Evolutionary conservation across 2,797 vertebrate species (phyloP).

Genomic region (Momotus momota): DNA sequence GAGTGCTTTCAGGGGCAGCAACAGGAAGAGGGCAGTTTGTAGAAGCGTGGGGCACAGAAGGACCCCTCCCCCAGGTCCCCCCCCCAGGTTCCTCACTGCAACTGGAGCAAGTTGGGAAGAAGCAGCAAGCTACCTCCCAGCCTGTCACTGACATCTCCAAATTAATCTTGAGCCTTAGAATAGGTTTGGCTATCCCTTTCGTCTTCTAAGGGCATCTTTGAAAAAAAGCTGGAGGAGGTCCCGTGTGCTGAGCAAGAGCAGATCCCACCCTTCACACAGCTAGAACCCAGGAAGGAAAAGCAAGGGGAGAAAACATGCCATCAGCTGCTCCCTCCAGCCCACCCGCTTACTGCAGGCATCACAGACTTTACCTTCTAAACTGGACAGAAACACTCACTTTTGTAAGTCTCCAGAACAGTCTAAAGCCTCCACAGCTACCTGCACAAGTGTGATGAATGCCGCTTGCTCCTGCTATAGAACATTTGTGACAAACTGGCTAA

Average conservation of each 20-base stretch:
- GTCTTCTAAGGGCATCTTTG: background rate
- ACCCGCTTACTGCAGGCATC: background rate
- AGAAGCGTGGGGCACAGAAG: fast-evolving
- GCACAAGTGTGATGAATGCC: fast-evolving
- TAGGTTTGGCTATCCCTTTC: background rate
- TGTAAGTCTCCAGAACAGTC: background rate
- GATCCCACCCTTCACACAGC: fast-evolving
- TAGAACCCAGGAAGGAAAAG: background rate
- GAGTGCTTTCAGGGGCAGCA: background rate
- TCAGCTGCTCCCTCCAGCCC: background rate
- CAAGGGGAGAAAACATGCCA: fast-evolving
- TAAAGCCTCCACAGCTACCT: background rate
- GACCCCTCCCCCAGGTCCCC: fast-evolving
- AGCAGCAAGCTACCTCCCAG: background rate
- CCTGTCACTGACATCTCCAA: background rate
- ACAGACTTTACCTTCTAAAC: fast-evolving
- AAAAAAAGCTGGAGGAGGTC: background rate
- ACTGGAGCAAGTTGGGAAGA: background rate
- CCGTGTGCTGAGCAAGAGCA: background rate
- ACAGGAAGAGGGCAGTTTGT: background rate
- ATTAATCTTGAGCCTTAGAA: background rate
- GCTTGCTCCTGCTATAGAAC: background rate
- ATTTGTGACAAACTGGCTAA: background rate
- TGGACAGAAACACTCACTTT: background rate
- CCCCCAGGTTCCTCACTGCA: background rate